Evolutionary conservation across 2,888 invertebrate genomes (phyloP).

Genomic region (Spatulosminthurus flaviceps): DNA sequence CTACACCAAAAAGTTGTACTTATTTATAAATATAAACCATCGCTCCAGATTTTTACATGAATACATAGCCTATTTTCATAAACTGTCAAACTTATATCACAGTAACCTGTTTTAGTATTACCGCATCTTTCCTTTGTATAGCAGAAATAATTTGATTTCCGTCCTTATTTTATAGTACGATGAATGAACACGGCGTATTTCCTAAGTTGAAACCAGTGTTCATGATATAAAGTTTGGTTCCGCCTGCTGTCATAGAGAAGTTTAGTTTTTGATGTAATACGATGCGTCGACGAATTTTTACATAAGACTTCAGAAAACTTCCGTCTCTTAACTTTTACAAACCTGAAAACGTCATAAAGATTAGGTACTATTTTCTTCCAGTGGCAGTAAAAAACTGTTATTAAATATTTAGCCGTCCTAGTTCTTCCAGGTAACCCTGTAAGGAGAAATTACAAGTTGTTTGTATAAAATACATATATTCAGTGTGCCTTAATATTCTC

Average conservation of each 20-base stretch:
- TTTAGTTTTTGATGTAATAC: not conserved
- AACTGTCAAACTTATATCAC: not conserved
- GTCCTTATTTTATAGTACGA: not conserved
- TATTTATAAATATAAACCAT: not conserved
- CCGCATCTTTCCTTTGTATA: not conserved
- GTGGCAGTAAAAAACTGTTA: not conserved
- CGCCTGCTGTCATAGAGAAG: not conserved
- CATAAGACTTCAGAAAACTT: not conserved
- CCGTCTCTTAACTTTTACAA: too few relatives aligned
- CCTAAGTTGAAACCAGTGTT: conserved; percentile 18
- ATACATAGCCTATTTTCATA: conserved; percentile 1
- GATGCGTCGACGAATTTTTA: not conserved
- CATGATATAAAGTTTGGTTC: not conserved
- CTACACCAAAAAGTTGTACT: conserved; percentile 7
- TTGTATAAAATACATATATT: not conserved
- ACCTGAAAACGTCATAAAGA: too few relatives aligned
- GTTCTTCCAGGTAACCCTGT: not conserved
- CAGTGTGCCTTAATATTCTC: conserved; percentile 7
- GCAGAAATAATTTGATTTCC: conserved; percentile 5
- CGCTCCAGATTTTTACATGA: not conserved
- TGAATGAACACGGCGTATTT: not conserved
- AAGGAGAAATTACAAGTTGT: not conserved
- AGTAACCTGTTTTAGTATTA: conserved; percentile 3
- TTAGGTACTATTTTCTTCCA: too few relatives aligned
- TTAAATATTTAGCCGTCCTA: not conserved